Base-by-base conservation (phyloP, 1,140 invertebrate species). In the Conopomorpha cramerella region DNA sequence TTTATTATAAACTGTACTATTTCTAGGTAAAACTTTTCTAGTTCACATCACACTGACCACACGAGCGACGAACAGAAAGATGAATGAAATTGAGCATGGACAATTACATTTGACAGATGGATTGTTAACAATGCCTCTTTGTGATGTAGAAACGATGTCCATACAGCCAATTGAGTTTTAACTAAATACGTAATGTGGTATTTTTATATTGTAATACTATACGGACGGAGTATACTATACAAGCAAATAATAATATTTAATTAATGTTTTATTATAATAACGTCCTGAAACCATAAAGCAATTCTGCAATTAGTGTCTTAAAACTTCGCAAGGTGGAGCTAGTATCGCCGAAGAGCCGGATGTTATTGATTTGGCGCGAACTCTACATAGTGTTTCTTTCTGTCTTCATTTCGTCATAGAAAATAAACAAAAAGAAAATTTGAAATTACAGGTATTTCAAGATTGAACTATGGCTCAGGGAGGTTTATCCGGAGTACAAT, bases 281-380 rank as follows among this genome's bases (percentile, higher is more conserved):
- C 10, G 10, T 23, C 10, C 4, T 6, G 10, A 6, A 23, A 6
- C 4, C 19, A 23, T 6, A 23, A 23, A 10, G 4, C 10, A 23
- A 23, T 23, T 23, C 19, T 23, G 19, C 4, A 10, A 23, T 23
- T 10, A 23, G 19, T 4, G 4, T 10, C 19, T 10, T 6, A 2
- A 30, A 8, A n/a, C 12, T 12, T 13, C 8, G n/a, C 18, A 14
- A 14, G 8, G 18, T 25, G 34, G 34, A 35, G 14, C n/a, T 28
- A 10, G 23, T 16, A 27, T 18, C n/a, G 16, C 19, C 14, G 15
- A 36, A 41, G 41, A 49, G 45, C 45, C 39, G 53, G 11, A 13
- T 53, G 38, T 53, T 73, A 73, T 73, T 61, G 68, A 73, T 73
- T 68, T 65, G 56, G 64, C 62, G 64, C 62, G 52, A 68, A 66